These are phyloP conservation scores for Drosophila conformis DNA, from an alignment of 2,888 invertebrate species.

Conservation along the genomic window DNA sequence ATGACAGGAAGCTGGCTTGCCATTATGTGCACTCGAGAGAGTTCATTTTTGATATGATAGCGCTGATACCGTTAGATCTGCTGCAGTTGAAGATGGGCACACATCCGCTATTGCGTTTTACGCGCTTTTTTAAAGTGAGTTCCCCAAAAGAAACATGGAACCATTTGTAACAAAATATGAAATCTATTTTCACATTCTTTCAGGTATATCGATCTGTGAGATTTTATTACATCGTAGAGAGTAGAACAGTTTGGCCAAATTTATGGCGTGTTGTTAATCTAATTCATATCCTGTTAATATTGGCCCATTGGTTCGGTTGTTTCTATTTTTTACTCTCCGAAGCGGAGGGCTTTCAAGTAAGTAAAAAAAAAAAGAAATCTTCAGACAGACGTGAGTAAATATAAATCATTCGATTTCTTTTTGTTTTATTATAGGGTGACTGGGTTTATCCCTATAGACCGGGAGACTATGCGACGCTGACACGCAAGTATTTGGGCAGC, in stretches of 20 bases:
- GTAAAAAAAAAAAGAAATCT: neutral
- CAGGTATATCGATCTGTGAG: conserved; percentile 95
- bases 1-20: conserved; percentile 94
- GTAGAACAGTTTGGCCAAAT: conserved; percentile 97
- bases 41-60: conserved; percentile 93
- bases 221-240: conserved; percentile 98
- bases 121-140: conserved; percentile 92
- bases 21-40: conserved; percentile 94
- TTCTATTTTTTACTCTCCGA: conserved; percentile 98
- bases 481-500: conserved; percentile 96
- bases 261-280: conserved; percentile 97
- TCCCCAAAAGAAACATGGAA: neutral
- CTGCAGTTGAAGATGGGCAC: conserved; percentile 93
- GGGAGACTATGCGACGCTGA: conserved; percentile 95
- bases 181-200: conserved; percentile 19
- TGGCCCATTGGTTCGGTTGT: conserved; percentile 99
- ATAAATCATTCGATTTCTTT: too few species aligned
- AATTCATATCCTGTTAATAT: conserved; percentile 96
- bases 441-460: conserved; percentile 95
- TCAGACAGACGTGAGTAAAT: neutral
- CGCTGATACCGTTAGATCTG: conserved; percentile 94
- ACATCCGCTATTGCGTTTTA: conserved; percentile 95
- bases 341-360: conserved; percentile 93
- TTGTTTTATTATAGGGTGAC: conserved; percentile 87
- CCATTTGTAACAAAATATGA: neutral